Evolutionary conservation across 23 tunicate species (phyloP).

Genomic region (Ascidia mentula): DNA sequence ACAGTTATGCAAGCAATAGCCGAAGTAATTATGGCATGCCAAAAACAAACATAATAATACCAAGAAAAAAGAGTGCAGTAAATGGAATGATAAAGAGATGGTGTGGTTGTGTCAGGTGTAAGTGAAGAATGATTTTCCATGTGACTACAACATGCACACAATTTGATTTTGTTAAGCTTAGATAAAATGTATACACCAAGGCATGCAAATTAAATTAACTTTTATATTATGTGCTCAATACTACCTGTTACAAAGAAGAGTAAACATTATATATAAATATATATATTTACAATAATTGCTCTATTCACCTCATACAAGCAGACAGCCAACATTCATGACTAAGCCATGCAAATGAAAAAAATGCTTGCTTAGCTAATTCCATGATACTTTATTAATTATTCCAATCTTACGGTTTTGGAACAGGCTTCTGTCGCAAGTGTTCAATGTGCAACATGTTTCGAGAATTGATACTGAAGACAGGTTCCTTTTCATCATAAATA

Average conservation of each 20-base stretch:
- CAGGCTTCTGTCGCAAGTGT: constrained; percentile 78
- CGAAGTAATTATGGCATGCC: not conserved
- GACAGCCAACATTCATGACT: too few relatives aligned
- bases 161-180: not conserved
- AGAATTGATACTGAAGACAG: constrained; percentile 85
- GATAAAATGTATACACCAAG: too few relatives aligned
- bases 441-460: constrained; percentile 75
- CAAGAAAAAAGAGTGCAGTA: constrained; percentile 29
- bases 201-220: too few relatives aligned
- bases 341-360: too few relatives aligned
- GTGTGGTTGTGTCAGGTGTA: not conserved
- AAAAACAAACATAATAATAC: constrained; percentile 3
- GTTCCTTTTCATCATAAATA: constrained; percentile 75
- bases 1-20: too few relatives aligned
- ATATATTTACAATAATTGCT: too few relatives aligned
- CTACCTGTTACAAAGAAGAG: too few relatives aligned
- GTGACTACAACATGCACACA: constrained; percentile 1
- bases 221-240: too few relatives aligned
- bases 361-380: too few relatives aligned
- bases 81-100: not conserved
- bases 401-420: constrained; percentile 67
- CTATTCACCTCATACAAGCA: too few relatives aligned
- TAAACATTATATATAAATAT: too few relatives aligned
- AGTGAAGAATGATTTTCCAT: not conserved
- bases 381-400: too few relatives aligned